Percentiles rank a stretch among this genome's conserved stretches.
Conservation (phyloP, 2,888 invertebrate species). For the Luffia ferchaultella region DNA sequence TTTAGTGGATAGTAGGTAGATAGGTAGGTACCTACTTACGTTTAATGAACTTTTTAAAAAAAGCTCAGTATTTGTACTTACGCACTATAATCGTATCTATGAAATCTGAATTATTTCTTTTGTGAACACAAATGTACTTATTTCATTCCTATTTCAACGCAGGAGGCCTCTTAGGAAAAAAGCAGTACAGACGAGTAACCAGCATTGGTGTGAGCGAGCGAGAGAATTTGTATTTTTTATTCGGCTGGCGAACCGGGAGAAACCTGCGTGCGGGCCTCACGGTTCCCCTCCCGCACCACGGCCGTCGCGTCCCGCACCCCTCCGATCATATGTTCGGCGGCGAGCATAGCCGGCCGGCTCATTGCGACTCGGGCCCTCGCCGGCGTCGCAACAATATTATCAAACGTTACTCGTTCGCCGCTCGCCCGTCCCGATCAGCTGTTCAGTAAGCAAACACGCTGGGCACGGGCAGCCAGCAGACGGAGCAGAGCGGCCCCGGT, state of each 20-base stretch:
- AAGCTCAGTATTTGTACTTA: no score
- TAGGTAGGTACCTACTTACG: no score
- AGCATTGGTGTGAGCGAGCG: background rate
- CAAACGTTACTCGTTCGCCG: constrained; percentile 18
- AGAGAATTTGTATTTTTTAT: constrained; percentile 1
- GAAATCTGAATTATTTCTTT: no score
- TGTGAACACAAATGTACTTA: background rate
- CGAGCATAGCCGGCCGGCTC: constrained; percentile 29
- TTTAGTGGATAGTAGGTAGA: no score
- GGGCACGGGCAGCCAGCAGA: background rate
- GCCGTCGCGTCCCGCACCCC: constrained; percentile 29
- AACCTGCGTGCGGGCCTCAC: constrained; percentile 65
- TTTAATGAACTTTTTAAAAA: no score
- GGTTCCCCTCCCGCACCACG: constrained; percentile 25
- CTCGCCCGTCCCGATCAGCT: constrained; percentile 48
- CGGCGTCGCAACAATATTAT: constrained; percentile 38
- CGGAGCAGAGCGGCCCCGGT: constrained; percentile 9
- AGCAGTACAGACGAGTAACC: background rate
- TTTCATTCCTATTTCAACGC: background rate
- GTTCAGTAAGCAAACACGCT: constrained; percentile 18
- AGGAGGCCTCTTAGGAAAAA: background rate
- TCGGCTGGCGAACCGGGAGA: constrained; percentile 39
- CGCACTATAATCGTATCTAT: no score
- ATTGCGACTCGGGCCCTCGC: constrained; percentile 61
- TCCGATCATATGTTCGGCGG: constrained; percentile 60